These are phyloP conservation scores for Pyrocephalus nanus DNA, from an alignment of 2,797 vertebrate genomes.

Conservation along the genomic window DNA sequence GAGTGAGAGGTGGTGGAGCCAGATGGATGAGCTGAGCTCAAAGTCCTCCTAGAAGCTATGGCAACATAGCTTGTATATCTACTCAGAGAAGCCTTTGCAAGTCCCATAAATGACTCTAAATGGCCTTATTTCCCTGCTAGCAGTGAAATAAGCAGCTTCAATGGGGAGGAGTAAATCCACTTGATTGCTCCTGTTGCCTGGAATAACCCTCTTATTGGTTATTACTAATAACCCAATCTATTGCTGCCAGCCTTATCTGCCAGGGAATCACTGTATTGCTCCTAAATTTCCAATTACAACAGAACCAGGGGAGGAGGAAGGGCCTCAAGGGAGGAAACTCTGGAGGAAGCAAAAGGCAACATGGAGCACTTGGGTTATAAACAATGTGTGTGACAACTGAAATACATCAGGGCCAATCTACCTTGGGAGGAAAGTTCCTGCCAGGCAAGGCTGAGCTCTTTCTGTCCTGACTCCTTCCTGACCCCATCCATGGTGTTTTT, in stretches of 20 bases:
- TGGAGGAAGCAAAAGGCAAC: background rate
- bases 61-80: background rate
- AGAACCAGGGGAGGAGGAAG: background rate
- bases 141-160: conserved; percentile 36
- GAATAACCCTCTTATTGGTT: conserved; percentile 30
- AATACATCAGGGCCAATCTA: fast-evolving
- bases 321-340: background rate
- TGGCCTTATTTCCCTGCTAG: conserved; percentile 41
- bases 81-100: conserved; percentile 28
- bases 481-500: background rate
- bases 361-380: background rate
- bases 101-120: conserved; percentile 37
- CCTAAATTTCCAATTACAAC: background rate
- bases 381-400: background rate
- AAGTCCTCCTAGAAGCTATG: background rate
- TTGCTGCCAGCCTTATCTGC: background rate
- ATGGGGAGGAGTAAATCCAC: conserved; percentile 51
- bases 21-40: conserved; percentile 17
- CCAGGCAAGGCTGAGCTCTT: background rate
- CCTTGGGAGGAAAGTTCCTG: background rate
- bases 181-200: conserved; percentile 22
- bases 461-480: background rate
- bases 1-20: background rate
- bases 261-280: background rate
- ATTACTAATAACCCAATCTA: conserved; percentile 22